These are phyloP conservation scores for Xerus rutilus DNA, from an alignment of 2,797 vertebrate species.

Conservation along the genomic window DNA sequence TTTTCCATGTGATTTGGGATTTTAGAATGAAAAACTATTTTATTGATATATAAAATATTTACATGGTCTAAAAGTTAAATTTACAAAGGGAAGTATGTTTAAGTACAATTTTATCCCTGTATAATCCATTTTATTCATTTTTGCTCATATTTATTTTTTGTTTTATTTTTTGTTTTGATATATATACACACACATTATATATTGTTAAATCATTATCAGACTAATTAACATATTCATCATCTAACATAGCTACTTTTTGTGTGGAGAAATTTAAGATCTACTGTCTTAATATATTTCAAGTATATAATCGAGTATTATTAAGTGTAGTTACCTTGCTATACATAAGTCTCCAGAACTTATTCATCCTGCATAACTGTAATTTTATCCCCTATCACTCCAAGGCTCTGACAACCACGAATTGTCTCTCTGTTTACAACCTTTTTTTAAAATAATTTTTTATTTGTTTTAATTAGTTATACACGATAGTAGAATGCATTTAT, in stretches of 20 bases:
- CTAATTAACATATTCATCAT: background rate
- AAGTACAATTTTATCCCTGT: background rate
- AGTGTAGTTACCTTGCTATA: background rate
- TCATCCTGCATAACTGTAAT: background rate
- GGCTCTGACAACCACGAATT: background rate
- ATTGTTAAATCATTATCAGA: background rate
- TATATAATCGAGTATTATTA: background rate
- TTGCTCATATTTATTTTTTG: background rate
- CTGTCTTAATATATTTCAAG: background rate
- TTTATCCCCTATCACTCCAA: background rate
- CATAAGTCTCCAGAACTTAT: background rate
- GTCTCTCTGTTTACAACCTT: too few species aligned
- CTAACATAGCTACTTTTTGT: background rate
- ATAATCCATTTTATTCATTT: background rate
- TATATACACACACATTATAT: too few species aligned
- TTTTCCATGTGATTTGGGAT: background rate
- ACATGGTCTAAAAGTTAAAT: background rate
- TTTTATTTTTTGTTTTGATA: too few species aligned
- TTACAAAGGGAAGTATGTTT: background rate
- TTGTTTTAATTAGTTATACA: too few species aligned
- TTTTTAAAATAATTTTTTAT: too few species aligned
- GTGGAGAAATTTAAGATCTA: background rate
- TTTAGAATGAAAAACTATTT: background rate
- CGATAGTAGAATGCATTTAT: too few species aligned
- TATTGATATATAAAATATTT: background rate